Evolutionary conservation across 2,797 vertebrate genomes (phyloP).

Genomic region (Gastrophryne carolinensis): DNA sequence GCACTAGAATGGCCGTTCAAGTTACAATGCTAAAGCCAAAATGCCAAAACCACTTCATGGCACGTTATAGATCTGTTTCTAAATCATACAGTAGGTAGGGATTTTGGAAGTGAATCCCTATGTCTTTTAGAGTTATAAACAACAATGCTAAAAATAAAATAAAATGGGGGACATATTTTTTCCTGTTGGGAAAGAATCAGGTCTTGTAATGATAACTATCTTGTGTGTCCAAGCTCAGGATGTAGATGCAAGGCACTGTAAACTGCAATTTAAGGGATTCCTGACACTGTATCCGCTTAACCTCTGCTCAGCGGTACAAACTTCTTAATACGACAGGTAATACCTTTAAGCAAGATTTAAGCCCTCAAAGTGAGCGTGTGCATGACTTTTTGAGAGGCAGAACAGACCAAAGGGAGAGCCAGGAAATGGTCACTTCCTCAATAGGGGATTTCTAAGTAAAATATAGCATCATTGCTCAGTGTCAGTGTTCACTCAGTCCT

Average conservation of each 20-base stretch:
- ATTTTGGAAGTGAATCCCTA: background rate
- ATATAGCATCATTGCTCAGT: no score
- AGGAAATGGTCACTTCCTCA: constrained; percentile 2
- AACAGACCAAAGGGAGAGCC: background rate
- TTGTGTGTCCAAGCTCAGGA: background rate
- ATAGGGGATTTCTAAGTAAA: no score
- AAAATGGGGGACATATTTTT: background rate
- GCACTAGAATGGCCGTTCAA: no score
- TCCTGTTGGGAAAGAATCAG: background rate
- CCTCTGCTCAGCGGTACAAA: constrained; percentile 24
- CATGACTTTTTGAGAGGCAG: constrained; percentile 18
- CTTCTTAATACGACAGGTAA: constrained; percentile 29
- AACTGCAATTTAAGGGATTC: constrained; percentile 24
- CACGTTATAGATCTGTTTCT: no score
- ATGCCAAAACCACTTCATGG: no score
- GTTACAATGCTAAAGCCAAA: no score
- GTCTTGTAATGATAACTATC: background rate
- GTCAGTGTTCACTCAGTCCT: no score
- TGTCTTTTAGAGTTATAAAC: background rate
- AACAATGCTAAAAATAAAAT: background rate
- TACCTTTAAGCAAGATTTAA: constrained; percentile 26
- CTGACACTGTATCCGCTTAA: constrained; percentile 4
- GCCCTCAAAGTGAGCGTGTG: background rate
- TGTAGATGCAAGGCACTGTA: background rate
- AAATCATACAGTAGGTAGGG: no score